Conservation (phyloP, 1,140 invertebrate genomes). For the Sycophila sp. region DNA sequence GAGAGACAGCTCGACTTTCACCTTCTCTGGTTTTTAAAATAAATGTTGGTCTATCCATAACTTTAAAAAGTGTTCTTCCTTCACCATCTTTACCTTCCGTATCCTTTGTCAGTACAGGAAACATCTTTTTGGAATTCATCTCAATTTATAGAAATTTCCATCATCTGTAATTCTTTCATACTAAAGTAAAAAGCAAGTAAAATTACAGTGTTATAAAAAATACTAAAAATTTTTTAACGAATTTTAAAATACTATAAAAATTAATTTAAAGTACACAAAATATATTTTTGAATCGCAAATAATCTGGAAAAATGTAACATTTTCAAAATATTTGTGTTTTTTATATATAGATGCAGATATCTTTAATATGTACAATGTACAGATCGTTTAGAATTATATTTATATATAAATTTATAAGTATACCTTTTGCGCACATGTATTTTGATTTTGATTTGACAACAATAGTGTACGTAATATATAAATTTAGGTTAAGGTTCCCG, state of each 20-base stretch:
- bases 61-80: constrained; percentile 51
- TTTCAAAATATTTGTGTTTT: neutral
- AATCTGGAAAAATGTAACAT: neutral
- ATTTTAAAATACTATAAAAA: no score
- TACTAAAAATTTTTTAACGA: no score
- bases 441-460: no score
- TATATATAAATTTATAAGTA: neutral
- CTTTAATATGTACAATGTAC: neutral
- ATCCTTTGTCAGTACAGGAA: constrained; percentile 51
- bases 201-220: neutral
- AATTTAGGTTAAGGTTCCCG: neutral
- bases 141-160: neutral
- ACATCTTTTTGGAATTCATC: constrained; percentile 47
- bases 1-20: constrained; percentile 66
- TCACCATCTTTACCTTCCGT: constrained; percentile 55
- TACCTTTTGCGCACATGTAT: neutral
- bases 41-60: constrained; percentile 65
- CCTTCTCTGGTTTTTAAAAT: constrained; percentile 67
- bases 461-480: no score
- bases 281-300: no score
- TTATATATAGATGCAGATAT: neutral
- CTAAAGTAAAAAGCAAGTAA: no score
- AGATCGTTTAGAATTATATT: neutral
- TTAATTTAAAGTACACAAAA: neutral
- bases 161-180: no score